Evolutionary conservation across 2,888 invertebrate genomes (phyloP).

Genomic region (Orthosia gracilis): DNA sequence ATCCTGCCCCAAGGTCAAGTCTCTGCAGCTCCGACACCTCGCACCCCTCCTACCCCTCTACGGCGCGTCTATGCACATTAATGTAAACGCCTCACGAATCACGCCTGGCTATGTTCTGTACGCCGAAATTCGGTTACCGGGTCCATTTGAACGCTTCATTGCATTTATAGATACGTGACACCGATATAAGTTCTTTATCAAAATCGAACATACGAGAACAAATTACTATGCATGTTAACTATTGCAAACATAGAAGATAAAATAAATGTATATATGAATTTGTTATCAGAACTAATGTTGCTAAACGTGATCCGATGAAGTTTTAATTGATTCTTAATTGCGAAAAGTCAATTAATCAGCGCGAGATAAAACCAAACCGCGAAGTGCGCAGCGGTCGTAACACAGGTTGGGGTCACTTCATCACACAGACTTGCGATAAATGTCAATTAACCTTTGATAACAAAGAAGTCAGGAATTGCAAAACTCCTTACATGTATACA

Average conservation of each 20-base stretch:
- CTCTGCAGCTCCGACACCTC: constrained; percentile 80
- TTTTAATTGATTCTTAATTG: constrained; percentile 90
- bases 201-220: neutral
- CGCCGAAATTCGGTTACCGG: constrained; percentile 65
- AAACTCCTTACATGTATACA: neutral
- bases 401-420: constrained; percentile 58
- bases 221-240: constrained; percentile 4
- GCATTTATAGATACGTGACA: constrained; percentile 36
- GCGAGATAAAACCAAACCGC: constrained; percentile 85
- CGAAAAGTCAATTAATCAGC: constrained; percentile 85
- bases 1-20: constrained; percentile 91
- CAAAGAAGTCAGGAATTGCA: constrained; percentile 1
- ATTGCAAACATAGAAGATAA: constrained; percentile 68
- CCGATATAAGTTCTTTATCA: constrained; percentile 7
- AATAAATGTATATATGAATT: constrained; percentile 58
- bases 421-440: constrained; percentile 79
- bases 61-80: constrained; percentile 74
- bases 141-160: constrained; percentile 62
- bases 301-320: constrained; percentile 85
- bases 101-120: constrained; percentile 71
- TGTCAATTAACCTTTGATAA: constrained; percentile 16
- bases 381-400: constrained; percentile 79
- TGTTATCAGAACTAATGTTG: constrained; percentile 80
- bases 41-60: constrained; percentile 68
- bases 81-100: constrained; percentile 77